Conservation (phyloP, 2,113 vertebrate genomes). For the Ursus arctos region DNA sequence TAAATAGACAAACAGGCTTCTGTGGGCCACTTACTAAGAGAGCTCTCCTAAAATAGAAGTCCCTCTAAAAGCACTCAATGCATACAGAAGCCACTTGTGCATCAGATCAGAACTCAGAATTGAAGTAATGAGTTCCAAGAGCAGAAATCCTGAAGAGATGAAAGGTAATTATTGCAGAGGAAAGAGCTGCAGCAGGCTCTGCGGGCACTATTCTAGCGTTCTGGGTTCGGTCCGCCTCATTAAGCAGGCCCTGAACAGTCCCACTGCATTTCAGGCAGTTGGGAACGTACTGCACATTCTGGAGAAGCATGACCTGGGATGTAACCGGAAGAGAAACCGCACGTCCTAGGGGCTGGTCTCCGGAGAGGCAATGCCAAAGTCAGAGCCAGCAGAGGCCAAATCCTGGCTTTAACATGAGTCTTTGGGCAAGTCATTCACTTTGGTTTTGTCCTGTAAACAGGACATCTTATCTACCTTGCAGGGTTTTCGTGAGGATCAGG, state of each 20-base stretch:
- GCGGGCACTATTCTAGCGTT: background rate
- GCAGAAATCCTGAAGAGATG: conserved; percentile 30
- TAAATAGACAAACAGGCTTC: background rate
- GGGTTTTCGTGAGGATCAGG: background rate
- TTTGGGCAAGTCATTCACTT: background rate
- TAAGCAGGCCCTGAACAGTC: conserved; percentile 17
- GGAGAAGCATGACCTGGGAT: background rate
- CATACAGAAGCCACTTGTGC: background rate
- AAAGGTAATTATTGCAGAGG: background rate
- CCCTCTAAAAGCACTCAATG: background rate
- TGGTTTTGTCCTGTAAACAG: background rate
- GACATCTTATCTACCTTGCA: background rate
- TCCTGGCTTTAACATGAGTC: background rate
- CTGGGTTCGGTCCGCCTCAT: conserved; percentile 21
- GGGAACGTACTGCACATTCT: background rate
- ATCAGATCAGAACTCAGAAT: conserved; percentile 40
- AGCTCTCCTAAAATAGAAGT: conserved; percentile 43
- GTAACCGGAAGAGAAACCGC: background rate
- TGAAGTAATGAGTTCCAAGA: conserved; percentile 26
- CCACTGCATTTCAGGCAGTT: background rate
- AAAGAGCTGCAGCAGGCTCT: background rate
- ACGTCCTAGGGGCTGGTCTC: background rate
- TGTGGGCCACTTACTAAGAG: background rate
- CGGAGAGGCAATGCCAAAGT: background rate
- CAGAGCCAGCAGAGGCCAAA: background rate